phyloP scores from a whole-genome alignment of 1,140 invertebrate genomes.

The Cepaea nemoralis region DNA sequence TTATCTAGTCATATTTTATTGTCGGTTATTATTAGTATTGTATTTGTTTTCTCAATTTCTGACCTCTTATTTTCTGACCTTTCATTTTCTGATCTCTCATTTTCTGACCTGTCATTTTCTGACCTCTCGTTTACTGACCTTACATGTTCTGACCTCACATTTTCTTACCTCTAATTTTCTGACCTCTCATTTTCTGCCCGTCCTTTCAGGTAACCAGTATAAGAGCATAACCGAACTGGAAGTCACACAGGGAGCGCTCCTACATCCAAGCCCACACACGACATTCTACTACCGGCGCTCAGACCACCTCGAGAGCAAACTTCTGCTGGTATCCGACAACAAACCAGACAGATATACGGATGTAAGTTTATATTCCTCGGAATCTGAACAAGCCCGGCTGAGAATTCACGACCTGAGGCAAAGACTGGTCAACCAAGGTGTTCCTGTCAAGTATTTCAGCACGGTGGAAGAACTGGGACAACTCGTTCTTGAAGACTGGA shows the following conservation, averaged over 20 bases:
- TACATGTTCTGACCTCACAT: too few relatives aligned
- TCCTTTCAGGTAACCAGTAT: slow-evolving; percentile 56
- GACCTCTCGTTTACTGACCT: too few relatives aligned
- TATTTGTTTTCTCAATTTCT: too few relatives aligned
- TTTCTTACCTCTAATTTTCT: too few relatives aligned
- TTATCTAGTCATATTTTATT: too few relatives aligned
- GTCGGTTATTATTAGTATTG: too few relatives aligned
- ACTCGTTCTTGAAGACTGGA: slow-evolving; percentile 67
- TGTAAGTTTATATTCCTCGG: slow-evolving; percentile 43
- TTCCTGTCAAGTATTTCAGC: slow-evolving; percentile 68
- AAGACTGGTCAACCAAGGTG: slow-evolving; percentile 68
- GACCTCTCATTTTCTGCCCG: too few relatives aligned
- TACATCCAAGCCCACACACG: slow-evolving; percentile 56
- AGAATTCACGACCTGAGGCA: slow-evolving; percentile 66
- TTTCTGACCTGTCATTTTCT: too few relatives aligned
- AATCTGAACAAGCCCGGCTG: slow-evolving; percentile 62
- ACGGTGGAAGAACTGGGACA: slow-evolving; percentile 62
- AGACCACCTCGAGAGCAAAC: slow-evolving; percentile 65
- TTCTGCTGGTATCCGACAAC: neutral
- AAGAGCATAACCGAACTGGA: slow-evolving; percentile 69
- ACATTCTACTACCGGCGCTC: slow-evolving; percentile 69
- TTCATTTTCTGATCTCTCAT: too few relatives aligned
- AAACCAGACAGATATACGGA: neutral
- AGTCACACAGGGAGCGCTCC: slow-evolving; percentile 66
- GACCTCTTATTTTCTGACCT: too few relatives aligned